Evolutionary conservation across 2,797 vertebrate genomes (phyloP).

Genomic region (Dendrocincla fuliginosa): DNA sequence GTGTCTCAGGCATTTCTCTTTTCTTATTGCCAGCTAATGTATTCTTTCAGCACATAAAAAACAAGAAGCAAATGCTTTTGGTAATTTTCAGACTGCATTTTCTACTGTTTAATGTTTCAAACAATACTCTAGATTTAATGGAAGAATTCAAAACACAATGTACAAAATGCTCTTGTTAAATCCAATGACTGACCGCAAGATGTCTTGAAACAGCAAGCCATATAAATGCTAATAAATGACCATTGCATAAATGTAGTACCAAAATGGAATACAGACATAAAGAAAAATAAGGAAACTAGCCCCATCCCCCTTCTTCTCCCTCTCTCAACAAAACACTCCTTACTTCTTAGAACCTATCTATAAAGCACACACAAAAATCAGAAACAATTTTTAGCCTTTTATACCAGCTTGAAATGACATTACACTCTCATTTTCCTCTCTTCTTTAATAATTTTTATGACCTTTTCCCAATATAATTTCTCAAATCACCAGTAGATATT

Average conservation of each 20-base stretch:
- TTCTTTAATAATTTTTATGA: neutral
- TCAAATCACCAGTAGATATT: neutral
- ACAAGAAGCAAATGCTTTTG: neutral
- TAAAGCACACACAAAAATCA: neutral
- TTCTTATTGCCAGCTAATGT: neutral
- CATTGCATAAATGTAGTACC: neutral
- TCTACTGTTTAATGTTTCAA: neutral
- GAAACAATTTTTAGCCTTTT: neutral
- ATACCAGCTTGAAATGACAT: neutral
- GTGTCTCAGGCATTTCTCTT: neutral
- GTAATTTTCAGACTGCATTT: neutral
- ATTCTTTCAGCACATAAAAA: neutral
- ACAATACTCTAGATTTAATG: neutral
- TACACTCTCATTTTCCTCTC: neutral
- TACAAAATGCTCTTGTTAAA: neutral
- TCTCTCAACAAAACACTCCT: neutral
- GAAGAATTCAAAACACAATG: neutral
- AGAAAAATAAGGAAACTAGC: neutral
- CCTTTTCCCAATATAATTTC: neutral
- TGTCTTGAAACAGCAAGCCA: neutral
- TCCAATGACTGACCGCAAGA: neutral
- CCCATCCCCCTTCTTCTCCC: neutral
- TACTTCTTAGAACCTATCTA: neutral
- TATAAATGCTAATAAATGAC: constrained; percentile 45
- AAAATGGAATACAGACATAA: neutral